Conservation (phyloP, 37 sponge, comb jelly and placozoan genomes). For the Aplysina aerophoba region DNA sequence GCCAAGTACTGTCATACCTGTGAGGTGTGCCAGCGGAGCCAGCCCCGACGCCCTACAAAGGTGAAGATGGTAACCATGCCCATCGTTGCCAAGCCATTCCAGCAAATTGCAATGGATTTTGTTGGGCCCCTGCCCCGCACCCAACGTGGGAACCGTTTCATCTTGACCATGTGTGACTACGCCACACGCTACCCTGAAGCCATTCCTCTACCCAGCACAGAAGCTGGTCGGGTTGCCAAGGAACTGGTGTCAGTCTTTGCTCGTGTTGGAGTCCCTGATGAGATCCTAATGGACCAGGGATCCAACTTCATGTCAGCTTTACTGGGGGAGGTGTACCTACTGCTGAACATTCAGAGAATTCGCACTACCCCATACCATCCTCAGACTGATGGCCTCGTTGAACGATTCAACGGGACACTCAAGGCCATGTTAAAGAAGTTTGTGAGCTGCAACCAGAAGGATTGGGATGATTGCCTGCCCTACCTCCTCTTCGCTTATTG, state of each 20-base stretch:
- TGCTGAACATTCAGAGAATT: background rate
- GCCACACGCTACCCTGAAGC: slow-evolving; percentile 73
- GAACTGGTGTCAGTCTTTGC: background rate
- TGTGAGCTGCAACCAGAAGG: background rate
- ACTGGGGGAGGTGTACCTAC: background rate
- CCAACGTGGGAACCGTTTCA: slow-evolving; percentile 40
- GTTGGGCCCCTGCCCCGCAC: slow-evolving; percentile 60
- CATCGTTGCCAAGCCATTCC: slow-evolving; percentile 50
- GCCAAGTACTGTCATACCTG: background rate
- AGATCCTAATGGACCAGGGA: background rate
- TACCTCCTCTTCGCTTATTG: background rate
- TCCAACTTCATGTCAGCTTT: slow-evolving; percentile 6
- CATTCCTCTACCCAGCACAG: slow-evolving; percentile 12
- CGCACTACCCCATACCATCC: background rate
- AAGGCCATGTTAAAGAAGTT: slow-evolving; percentile 19
- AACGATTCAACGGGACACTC: slow-evolving; percentile 29
- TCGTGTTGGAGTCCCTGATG: background rate
- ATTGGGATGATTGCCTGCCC: slow-evolving; percentile 18
- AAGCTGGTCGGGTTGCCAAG: background rate
- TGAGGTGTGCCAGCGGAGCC: slow-evolving; percentile 15
- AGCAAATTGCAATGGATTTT: slow-evolving; percentile 67
- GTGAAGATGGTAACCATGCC: slow-evolving; percentile 67
- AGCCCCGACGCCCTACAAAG: background rate
- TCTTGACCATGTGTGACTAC: slow-evolving; percentile 59
- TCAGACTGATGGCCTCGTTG: background rate